These are phyloP conservation scores for Cylloceria caligata DNA, from an alignment of 2,888 invertebrate genomes.

Conservation along the genomic window DNA sequence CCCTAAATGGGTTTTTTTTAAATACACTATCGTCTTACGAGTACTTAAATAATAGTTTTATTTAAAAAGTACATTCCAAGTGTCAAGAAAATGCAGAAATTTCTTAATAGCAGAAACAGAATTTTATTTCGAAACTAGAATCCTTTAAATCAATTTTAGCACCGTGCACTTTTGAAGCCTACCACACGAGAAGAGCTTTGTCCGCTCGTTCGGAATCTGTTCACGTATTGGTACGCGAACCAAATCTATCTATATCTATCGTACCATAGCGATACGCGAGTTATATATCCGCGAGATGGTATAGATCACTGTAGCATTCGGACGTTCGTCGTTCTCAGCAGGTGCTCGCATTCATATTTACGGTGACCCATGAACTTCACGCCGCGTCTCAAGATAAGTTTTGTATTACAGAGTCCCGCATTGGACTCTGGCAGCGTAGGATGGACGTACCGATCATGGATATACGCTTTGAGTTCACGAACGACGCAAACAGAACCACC, in stretches of 20 bases:
- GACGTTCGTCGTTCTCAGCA: conserved; percentile 72
- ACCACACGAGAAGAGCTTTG: conserved; percentile 11
- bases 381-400: conserved; percentile 78
- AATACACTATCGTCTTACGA: too few relatives aligned
- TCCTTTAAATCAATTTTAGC: conserved; percentile 54
- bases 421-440: conserved; percentile 8
- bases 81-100: too few relatives aligned
- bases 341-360: conserved; percentile 80
- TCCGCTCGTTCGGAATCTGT: not conserved
- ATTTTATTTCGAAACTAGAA: conserved; percentile 24
- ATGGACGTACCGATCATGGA: conserved; percentile 27
- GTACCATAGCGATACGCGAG: not conserved
- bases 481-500: conserved; percentile 17
- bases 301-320: conserved; percentile 56
- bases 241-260: conserved; percentile 17
- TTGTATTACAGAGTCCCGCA: conserved; percentile 51
- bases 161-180: not conserved
- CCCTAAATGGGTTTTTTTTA: too few relatives aligned
- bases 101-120: not conserved
- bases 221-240: conserved; percentile 8
- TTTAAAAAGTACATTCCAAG: too few relatives aligned
- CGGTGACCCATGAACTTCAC: conserved; percentile 78
- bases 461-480: conserved; percentile 25
- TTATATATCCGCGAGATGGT: conserved; percentile 17
- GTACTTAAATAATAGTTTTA: too few relatives aligned